phyloP scores from a whole-genome alignment of 2,797 vertebrate species.

The Emys orbicularis region DNA sequence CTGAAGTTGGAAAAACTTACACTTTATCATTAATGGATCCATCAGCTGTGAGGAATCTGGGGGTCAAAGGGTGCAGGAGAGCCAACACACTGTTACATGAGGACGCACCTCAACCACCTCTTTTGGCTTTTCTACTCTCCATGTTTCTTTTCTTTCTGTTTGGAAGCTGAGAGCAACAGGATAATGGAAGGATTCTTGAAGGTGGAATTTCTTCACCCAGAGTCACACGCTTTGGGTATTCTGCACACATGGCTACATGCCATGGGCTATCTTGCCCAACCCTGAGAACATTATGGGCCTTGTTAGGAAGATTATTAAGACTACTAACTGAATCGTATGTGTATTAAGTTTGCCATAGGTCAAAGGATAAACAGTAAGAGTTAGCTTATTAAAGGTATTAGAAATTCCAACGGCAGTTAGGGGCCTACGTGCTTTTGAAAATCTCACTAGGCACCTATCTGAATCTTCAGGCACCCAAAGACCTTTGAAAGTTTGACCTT shows the following conservation, averaged over 20 bases:
- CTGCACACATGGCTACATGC: neutral
- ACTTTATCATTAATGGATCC: slow-evolving; percentile 27
- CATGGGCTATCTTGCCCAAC: neutral
- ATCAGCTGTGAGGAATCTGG: neutral
- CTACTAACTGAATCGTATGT: neutral
- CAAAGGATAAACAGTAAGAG: neutral
- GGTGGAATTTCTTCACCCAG: neutral
- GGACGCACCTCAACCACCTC: neutral
- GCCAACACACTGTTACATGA: neutral
- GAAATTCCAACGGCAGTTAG: neutral
- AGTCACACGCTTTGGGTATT: neutral
- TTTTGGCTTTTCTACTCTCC: neutral
- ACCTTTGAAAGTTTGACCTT: neutral
- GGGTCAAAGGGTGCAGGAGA: neutral
- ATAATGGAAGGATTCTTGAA: neutral
- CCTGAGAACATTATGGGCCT: fast-evolving
- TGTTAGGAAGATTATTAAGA: neutral
- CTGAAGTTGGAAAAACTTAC: slow-evolving; percentile 38
- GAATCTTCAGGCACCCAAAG: neutral
- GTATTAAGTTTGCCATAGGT: neutral
- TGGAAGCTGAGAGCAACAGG: neutral
- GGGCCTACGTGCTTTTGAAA: fast-evolving
- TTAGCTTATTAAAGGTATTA: neutral
- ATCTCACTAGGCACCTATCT: fast-evolving
- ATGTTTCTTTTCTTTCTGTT: neutral